A percentile compares a stretch with the other conserved stretches of the same genome.
Evolutionary conservation across 2,888 invertebrate species (phyloP).

Genomic region (Mythimna impura): DNA sequence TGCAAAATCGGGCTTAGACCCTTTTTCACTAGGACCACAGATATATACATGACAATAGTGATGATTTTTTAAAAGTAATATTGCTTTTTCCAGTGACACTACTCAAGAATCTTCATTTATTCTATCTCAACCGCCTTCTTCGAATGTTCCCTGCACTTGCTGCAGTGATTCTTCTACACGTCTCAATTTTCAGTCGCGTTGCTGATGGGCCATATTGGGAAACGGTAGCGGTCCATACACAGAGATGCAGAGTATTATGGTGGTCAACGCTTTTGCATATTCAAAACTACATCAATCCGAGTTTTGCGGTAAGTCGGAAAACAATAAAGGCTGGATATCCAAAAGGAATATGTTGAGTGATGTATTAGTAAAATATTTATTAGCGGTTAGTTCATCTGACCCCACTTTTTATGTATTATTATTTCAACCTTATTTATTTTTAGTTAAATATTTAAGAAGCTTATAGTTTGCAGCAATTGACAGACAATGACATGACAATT

Average conservation of each 20-base stretch:
- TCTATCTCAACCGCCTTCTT: constrained; percentile 80
- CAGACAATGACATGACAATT: no score
- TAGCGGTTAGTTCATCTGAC: no score
- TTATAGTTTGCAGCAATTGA: no score
- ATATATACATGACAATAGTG: no score
- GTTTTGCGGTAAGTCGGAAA: constrained; percentile 67
- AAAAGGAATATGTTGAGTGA: background rate
- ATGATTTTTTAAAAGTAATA: no score
- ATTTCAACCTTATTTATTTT: no score
- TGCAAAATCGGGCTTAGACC: no score
- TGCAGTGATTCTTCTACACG: constrained; percentile 74
- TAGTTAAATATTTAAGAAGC: no score
- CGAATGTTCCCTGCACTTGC: constrained; percentile 81
- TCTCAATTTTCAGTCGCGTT: constrained; percentile 74
- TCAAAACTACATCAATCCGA: constrained; percentile 76
- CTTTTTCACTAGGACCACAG: no score
- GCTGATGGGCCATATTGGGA: constrained; percentile 79
- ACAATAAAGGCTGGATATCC: background rate
- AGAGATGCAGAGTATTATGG: constrained; percentile 78
- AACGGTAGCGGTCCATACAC: constrained; percentile 51
- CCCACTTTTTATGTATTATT: no score
- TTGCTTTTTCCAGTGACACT: constrained; percentile 73
- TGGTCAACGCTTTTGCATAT: constrained; percentile 80
- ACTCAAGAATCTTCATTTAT: constrained; percentile 77
- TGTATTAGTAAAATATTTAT: no score